Evolutionary conservation across 92 coral and sea anemone species (phyloP).

Genomic region (Muricea muricata): DNA sequence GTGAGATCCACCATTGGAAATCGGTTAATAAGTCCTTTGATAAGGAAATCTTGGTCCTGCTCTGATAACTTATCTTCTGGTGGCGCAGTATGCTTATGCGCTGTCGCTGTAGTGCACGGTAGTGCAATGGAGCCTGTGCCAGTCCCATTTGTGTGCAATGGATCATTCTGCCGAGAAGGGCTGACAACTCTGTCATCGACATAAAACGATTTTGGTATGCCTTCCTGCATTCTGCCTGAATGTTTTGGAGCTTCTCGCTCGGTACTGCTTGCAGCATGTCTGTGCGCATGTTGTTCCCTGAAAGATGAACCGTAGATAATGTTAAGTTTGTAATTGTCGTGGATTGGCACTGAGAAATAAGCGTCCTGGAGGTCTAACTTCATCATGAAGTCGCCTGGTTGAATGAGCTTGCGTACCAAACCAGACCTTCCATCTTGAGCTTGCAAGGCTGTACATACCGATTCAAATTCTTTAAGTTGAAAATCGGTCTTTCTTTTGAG

Average conservation of each 20-base stretch:
- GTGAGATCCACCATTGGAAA: conserved; percentile 23
- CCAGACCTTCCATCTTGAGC: conserved; percentile 56
- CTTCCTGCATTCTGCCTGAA: conserved; percentile 16
- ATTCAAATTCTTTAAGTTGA: conserved; percentile 42
- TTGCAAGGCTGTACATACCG: conserved; percentile 27
- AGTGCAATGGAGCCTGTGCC: conserved; percentile 16
- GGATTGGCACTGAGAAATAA: conserved; percentile 19
- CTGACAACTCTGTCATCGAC: conserved; percentile 27
- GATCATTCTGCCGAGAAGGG: conserved; percentile 5
- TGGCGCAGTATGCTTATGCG: conserved; percentile 1
- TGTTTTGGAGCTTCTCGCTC: conserved; percentile 36
- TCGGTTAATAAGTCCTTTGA: conserved; percentile 1
- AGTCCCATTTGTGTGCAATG: conserved; percentile 27
- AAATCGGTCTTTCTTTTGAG: conserved; percentile 24
- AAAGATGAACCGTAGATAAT: conserved; percentile 21
- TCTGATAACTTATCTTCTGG: neutral
- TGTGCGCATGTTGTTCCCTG: conserved; percentile 29
- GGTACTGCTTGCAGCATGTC: conserved; percentile 42
- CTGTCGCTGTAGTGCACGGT: conserved; percentile 31
- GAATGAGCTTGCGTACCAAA: conserved; percentile 22
- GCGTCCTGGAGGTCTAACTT: conserved; percentile 42
- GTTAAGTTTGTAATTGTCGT: conserved; percentile 42
- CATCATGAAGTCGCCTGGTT: conserved; percentile 25
- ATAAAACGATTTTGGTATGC: conserved; percentile 18
- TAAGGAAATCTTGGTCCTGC: neutral